phyloP scores from a whole-genome alignment of 2,797 vertebrate genomes.

The Enteromius thamalakanensis region DNA sequence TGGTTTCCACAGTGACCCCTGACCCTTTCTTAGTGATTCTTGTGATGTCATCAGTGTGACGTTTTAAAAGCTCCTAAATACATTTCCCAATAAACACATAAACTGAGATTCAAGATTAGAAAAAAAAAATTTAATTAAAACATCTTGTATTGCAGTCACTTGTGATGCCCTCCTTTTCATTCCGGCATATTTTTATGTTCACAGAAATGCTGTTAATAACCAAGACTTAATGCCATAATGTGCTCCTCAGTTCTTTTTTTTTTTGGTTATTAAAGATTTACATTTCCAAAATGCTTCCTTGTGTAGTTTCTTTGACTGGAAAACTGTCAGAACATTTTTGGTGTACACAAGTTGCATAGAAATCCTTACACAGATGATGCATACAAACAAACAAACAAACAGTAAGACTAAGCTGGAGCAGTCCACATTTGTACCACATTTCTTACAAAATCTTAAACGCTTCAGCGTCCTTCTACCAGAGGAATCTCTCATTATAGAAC shows the following conservation, averaged over 20 bases:
- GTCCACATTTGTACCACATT: not conserved
- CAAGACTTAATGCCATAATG: slow-evolving; percentile 26
- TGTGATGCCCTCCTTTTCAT: slow-evolving; percentile 25
- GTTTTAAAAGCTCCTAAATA: slow-evolving; percentile 12
- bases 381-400: not conserved
- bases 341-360: not conserved
- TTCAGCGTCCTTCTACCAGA: not conserved
- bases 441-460: not conserved
- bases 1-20: slow-evolving; percentile 7
- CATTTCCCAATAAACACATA: not conserved
- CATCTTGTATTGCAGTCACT: slow-evolving; percentile 26
- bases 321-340: not conserved
- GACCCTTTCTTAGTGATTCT: slow-evolving; percentile 30
- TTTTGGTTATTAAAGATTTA: slow-evolving; percentile 50
- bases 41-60: slow-evolving; percentile 43
- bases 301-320: not conserved
- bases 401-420: not conserved
- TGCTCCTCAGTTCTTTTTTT: slow-evolving; percentile 22
- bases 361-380: not conserved
- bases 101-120: not conserved
- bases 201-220: slow-evolving; percentile 18
- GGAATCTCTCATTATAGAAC: not conserved
- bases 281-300: not conserved
- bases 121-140: not conserved
- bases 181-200: slow-evolving; percentile 19